phyloP scores from a whole-genome alignment of 2,888 invertebrate genomes.

The Netelia fuscicornis region DNA sequence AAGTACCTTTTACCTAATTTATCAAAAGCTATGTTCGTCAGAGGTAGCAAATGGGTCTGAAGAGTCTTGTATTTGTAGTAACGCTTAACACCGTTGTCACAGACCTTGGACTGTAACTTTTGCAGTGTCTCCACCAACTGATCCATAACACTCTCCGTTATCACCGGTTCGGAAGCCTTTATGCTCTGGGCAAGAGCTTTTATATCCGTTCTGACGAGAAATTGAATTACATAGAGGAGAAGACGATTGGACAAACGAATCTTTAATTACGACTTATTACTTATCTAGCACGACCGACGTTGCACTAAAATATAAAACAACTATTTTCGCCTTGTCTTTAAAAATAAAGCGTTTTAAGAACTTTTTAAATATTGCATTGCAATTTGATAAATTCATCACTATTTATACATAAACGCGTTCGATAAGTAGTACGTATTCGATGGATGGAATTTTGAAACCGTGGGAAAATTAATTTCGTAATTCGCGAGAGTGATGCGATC shows the following conservation, averaged over 20 bases:
- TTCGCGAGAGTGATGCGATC: conserved; percentile 21
- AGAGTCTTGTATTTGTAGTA: conserved; percentile 89
- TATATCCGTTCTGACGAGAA: conserved; percentile 86
- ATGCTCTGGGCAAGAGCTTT: conserved; percentile 86
- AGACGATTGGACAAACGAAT: conserved; percentile 3
- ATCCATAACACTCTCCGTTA: conserved; percentile 87
- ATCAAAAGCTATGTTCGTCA: conserved; percentile 91
- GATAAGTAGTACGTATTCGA: neutral
- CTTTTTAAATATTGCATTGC: too few relatives aligned
- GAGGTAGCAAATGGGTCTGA: conserved; percentile 89
- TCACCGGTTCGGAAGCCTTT: conserved; percentile 86
- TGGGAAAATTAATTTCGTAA: conserved; percentile 13
- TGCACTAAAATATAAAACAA: too few relatives aligned
- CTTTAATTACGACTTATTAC: too few relatives aligned
- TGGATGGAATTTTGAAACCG: neutral
- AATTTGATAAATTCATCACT: too few relatives aligned
- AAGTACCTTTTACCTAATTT: conserved; percentile 88
- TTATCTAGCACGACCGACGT: too few relatives aligned
- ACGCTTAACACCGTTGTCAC: conserved; percentile 87
- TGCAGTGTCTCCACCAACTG: conserved; percentile 88
- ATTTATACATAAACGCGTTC: too few relatives aligned
- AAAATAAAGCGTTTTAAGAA: too few relatives aligned
- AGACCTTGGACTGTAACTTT: conserved; percentile 88
- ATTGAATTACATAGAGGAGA: conserved; percentile 1
- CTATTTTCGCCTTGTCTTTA: too few relatives aligned